Base-by-base conservation (phyloP, 2,888 invertebrate species). In the Linnaemya vulpina region DNA sequence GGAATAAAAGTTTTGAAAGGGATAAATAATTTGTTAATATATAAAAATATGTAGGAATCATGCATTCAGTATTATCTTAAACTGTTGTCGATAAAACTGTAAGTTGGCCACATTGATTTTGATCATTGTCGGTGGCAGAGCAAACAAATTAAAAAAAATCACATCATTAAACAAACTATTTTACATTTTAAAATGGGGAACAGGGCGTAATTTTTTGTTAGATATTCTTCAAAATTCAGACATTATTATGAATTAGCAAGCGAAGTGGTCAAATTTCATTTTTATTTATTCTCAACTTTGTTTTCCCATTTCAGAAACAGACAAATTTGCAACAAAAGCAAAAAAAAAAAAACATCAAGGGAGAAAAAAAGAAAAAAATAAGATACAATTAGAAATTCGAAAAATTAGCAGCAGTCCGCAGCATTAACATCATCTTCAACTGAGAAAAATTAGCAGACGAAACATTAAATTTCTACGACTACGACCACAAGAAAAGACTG, bases 281-380 rank as follows among this genome's bases (percentile, higher is more conserved):
- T 49, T 20, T 1, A 43, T 20, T 20, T 67, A 17, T 86, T 58
- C 86, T 86, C 78, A 85, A 38, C 3, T 7, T 49, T 30, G 40
- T 35, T 73, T 30, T 78, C n/a, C n/a, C 43, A 35, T 87, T 87
- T 22, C 85, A 90, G 90, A 87, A 89, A 86, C 86, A 83, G 87
- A 85, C 2, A 49, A 83, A 79, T 38, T 83, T 78, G 20, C 74
- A 74, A 70, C 58, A 77, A 55, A 63, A 71, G 46, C 65, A 79
- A 79, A 9, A 40, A 40, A 51, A 40, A 67, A 43, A 35, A 38
- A 25, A 35, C 40, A 43, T 20, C 20, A 60, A 73, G 17, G 51
- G 58, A 60, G 38, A 63, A 62, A 68, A n/a, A n/a, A n/a, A n/a
- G n/a, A 46, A 20, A 13, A 20, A 20, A 51, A 20, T 30, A 38